A percentile compares a stretch with the other conserved stretches of the same genome.
phyloP scores from a whole-genome alignment of 2,113 vertebrate genomes.

The Henicopernis longicauda region DNA sequence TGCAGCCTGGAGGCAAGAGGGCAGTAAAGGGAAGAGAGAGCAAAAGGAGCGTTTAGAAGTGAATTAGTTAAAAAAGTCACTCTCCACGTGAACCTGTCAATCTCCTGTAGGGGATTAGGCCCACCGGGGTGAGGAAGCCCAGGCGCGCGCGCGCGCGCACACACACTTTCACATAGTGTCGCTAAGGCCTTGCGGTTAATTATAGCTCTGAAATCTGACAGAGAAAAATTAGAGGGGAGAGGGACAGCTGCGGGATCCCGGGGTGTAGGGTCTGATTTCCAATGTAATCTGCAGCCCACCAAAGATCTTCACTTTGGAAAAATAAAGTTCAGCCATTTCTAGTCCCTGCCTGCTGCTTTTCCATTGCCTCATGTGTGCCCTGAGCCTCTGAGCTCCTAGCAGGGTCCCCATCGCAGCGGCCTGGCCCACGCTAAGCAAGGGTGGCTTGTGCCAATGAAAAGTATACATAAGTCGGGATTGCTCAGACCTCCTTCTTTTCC shows the following conservation, averaged over 20 bases:
- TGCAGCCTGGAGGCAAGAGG: neutral
- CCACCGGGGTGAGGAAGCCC: slow-evolving; percentile 73
- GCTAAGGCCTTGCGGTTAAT: slow-evolving; percentile 84
- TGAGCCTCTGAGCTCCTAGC: slow-evolving; percentile 22
- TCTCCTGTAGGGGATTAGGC: slow-evolving; percentile 69
- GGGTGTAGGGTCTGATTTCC: slow-evolving; percentile 74
- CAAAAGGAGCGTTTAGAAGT: neutral
- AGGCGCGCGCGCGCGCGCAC: neutral
- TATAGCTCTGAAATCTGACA: slow-evolving; percentile 88
- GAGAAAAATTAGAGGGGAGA: slow-evolving; percentile 90
- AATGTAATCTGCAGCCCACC: slow-evolving; percentile 72
- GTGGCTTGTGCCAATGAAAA: slow-evolving; percentile 36
- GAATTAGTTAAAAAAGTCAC: slow-evolving; percentile 60
- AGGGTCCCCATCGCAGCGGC: neutral
- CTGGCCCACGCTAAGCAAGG: slow-evolving; percentile 15
- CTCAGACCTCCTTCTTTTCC: neutral
- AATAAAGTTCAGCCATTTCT: slow-evolving; percentile 63
- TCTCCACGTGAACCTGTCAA: slow-evolving; percentile 78
- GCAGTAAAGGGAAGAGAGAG: neutral
- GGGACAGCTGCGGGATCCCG: slow-evolving; percentile 81
- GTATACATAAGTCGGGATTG: neutral
- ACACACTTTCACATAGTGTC: slow-evolving; percentile 75
- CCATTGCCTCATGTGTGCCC: slow-evolving; percentile 59
- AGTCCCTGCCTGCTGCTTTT: slow-evolving; percentile 57
- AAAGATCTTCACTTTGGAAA: slow-evolving; percentile 60